Evolutionary conservation across 2,113 vertebrate species (phyloP).

Genomic region (Sceloporus undulatus): DNA sequence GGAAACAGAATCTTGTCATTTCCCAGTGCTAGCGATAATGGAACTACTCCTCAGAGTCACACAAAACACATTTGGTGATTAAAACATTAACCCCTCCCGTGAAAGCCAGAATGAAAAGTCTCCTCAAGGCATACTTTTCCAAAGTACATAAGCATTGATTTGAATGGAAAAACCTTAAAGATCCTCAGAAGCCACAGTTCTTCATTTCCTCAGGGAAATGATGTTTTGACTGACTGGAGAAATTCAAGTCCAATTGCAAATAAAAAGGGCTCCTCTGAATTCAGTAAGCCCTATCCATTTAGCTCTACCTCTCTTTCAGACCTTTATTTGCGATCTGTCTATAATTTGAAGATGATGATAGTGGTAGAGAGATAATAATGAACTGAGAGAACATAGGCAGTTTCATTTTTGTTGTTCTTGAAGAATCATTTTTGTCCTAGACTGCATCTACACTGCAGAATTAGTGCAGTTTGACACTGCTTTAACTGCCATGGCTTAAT

Average conservation of each 20-base stretch:
- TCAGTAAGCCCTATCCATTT: neutral
- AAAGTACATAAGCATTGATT: neutral
- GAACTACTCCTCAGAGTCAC: neutral
- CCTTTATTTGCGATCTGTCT: neutral
- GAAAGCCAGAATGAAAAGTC: neutral
- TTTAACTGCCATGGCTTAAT: no score
- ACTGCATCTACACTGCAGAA: no score
- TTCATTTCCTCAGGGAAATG: neutral
- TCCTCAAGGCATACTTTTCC: constrained; percentile 5
- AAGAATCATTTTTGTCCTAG: no score
- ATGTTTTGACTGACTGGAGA: neutral
- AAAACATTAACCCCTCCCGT: neutral
- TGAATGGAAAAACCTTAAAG: neutral
- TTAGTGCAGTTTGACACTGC: no score
- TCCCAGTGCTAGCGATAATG: neutral
- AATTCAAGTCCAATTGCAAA: constrained; percentile 8
- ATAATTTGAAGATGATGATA: neutral
- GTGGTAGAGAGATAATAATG: neutral
- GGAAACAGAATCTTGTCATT: neutral
- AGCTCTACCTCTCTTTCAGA: no score
- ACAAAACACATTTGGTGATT: neutral
- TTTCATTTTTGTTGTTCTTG: no score
- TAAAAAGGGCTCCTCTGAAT: constrained; percentile 7
- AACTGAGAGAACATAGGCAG: no score
- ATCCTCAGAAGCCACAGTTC: neutral